These are phyloP conservation scores for Vandiemenella viatica DNA, from an alignment of 2,888 invertebrate genomes.

Conservation along the genomic window DNA sequence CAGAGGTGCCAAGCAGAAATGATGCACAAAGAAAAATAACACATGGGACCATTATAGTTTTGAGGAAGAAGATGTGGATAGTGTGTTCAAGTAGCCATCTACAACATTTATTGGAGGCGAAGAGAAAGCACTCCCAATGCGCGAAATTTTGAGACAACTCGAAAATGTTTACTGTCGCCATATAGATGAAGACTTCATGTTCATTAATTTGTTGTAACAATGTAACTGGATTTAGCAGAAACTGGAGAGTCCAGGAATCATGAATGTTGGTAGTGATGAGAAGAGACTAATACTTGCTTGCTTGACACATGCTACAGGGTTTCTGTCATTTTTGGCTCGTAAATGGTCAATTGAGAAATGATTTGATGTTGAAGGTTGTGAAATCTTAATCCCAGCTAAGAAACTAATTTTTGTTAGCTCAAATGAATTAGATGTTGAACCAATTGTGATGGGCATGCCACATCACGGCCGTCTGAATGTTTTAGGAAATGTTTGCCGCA, in stretches of 20 bases:
- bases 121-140: slow-evolving; percentile 75
- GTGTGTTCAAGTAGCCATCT: slow-evolving; percentile 88
- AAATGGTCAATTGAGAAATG: slow-evolving; percentile 99
- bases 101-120: slow-evolving; percentile 93
- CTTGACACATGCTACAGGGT: slow-evolving; percentile 85
- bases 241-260: slow-evolving; percentile 76
- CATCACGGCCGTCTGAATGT: slow-evolving; percentile 67
- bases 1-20: too few relatives aligned
- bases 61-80: slow-evolving; percentile 95
- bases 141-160: slow-evolving; percentile 82
- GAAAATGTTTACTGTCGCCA: slow-evolving; percentile 93
- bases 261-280: slow-evolving; percentile 67
- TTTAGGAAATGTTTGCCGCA: slow-evolving; percentile 80
- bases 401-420: slow-evolving; percentile 96
- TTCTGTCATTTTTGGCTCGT: slow-evolving; percentile 87
- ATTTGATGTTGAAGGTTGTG: slow-evolving; percentile 97
- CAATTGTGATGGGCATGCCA: slow-evolving; percentile 83
- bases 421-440: slow-evolving; percentile 88
- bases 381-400: slow-evolving; percentile 97
- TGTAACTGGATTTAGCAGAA: slow-evolving; percentile 97
- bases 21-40: too few relatives aligned
- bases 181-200: slow-evolving; percentile 99
- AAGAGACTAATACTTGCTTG: slow-evolving; percentile 89
- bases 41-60: slow-evolving; percentile 16
- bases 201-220: slow-evolving; percentile 95